Conservation (phyloP, 2,888 invertebrate genomes). For the Aphidius colemani region DNA sequence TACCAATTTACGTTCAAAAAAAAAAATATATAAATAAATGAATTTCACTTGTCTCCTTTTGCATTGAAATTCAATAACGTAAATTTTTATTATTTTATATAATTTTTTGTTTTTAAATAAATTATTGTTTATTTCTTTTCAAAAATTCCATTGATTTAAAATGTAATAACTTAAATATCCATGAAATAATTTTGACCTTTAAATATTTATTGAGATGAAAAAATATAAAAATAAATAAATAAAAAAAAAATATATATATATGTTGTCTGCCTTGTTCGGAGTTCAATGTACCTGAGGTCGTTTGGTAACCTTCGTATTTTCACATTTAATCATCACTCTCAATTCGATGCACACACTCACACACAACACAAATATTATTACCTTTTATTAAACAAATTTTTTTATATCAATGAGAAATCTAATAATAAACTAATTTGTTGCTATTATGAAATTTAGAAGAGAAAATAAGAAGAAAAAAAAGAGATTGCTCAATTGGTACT, state of each 20-base stretch:
- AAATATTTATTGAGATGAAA: background rate
- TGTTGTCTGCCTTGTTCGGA: constrained; percentile 30
- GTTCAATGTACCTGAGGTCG: constrained; percentile 39
- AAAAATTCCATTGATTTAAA: background rate
- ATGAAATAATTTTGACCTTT: constrained; percentile 12
- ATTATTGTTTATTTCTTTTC: too few relatives aligned
- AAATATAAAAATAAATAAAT: background rate
- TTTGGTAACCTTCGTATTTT: constrained; percentile 36
- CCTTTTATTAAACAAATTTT: too few relatives aligned
- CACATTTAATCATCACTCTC: constrained; percentile 13
- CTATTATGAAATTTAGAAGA: too few relatives aligned
- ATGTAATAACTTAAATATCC: constrained; percentile 1
- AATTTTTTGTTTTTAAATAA: too few relatives aligned
- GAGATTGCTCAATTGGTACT: too few relatives aligned
- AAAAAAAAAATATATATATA: background rate
- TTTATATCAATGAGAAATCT: too few relatives aligned
- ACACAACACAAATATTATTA: too few relatives aligned
- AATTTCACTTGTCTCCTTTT: background rate
- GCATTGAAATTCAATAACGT: constrained; percentile 1
- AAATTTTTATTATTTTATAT: too few relatives aligned
- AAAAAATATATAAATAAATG: background rate
- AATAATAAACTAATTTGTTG: too few relatives aligned
- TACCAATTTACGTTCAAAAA: background rate
- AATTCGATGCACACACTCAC: too few relatives aligned
- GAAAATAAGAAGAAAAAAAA: too few relatives aligned